Evolutionary conservation across 2,888 invertebrate species (phyloP).

Genomic region (Ctena decussata): DNA sequence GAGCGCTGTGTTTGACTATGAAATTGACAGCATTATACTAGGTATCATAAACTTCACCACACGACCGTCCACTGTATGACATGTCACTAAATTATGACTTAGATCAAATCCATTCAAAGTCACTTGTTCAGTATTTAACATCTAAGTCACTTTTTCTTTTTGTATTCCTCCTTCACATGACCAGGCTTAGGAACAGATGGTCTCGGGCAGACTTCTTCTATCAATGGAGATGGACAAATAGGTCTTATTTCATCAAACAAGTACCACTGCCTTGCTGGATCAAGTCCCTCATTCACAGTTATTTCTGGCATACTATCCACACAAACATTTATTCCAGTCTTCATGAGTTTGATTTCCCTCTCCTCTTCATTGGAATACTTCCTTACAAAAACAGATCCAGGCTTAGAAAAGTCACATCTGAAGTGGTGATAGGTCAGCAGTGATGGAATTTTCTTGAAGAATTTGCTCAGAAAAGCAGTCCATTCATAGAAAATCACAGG

Average conservation of each 20-base stretch:
- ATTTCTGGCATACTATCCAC: not conserved
- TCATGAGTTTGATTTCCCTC: not conserved
- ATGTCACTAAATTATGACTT: too few species aligned
- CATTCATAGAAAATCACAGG: not conserved
- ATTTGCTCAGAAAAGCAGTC: not conserved
- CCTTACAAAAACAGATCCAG: not conserved
- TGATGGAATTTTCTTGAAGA: not conserved
- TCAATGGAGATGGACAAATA: not conserved
- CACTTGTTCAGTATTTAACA: too few species aligned
- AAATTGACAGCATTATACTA: too few species aligned
- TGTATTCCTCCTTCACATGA: not conserved
- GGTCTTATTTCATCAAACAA: not conserved
- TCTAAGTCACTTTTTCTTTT: too few species aligned
- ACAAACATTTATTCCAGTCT: slow-evolving; percentile 3
- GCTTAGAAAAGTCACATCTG: not conserved
- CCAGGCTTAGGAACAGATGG: not conserved
- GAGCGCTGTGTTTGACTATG: too few species aligned
- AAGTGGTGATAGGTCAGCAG: not conserved
- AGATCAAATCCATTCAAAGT: too few species aligned
- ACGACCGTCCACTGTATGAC: too few species aligned
- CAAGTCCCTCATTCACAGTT: not conserved
- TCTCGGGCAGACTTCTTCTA: not conserved
- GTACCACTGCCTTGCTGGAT: not conserved
- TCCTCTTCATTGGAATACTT: not conserved
- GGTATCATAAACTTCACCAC: too few species aligned